phyloP scores from a whole-genome alignment of 2,888 invertebrate genomes.

The Sympetrum striolatum region DNA sequence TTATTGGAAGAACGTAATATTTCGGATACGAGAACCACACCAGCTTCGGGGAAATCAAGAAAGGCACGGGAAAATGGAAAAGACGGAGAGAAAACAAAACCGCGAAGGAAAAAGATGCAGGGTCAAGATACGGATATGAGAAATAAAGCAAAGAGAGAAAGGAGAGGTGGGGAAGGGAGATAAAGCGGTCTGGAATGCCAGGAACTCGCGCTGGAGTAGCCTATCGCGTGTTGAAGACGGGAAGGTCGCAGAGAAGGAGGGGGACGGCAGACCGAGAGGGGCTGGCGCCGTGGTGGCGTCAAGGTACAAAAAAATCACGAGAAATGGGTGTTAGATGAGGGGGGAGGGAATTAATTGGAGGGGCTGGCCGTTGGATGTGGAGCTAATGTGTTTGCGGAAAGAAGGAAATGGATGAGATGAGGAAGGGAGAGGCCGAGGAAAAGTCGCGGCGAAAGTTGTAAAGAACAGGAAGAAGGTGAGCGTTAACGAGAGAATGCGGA shows the following conservation, averaged over 20 bases:
- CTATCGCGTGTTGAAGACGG: conserved; percentile 3
- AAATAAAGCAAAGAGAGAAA: not conserved
- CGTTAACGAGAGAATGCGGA: no score
- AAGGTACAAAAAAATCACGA: conserved; percentile 28
- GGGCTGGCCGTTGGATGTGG: not conserved
- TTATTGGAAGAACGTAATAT: no score
- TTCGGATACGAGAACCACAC: no score
- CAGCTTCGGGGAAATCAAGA: not conserved
- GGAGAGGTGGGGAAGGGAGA: not conserved
- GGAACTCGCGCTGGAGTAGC: conserved; percentile 8
- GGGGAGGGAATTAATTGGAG: not conserved
- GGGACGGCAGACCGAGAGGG: not conserved
- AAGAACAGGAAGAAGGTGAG: no score
- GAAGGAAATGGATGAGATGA: not conserved
- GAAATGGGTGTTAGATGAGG: conserved; percentile 9
- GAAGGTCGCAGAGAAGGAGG: not conserved
- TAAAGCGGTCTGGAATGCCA: conserved; percentile 34
- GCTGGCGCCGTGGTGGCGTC: conserved; percentile 27
- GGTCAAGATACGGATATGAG: not conserved
- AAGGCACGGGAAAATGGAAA: not conserved
- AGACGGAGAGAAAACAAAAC: not conserved
- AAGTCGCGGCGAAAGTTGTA: no score
- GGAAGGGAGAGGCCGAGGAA: no score
- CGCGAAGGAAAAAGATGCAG: not conserved
- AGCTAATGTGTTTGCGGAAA: not conserved